Conservation (phyloP, 1,140 invertebrate species). For the Magallana angulata region DNA sequence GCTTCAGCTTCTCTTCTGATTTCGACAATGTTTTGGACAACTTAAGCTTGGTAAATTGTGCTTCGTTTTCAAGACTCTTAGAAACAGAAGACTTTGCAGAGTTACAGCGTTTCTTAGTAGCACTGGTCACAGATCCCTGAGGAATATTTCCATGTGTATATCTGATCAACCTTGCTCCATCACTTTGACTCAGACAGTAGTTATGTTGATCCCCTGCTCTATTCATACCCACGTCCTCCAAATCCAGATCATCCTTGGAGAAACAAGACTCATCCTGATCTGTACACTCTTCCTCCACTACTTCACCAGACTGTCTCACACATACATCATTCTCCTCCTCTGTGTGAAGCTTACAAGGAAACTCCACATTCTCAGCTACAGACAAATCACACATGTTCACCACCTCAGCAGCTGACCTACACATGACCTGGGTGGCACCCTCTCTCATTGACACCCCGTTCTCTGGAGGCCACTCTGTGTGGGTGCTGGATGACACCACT, state of each 20-base stretch:
- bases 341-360: too few species aligned
- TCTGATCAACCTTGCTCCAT: neutral
- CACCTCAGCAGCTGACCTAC: neutral
- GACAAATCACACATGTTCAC: too few species aligned
- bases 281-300: too few species aligned
- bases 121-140: neutral
- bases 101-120: neutral
- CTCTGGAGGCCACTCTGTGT: neutral
- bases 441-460: neutral
- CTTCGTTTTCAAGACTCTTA: neutral
- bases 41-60: neutral
- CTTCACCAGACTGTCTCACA: too few species aligned
- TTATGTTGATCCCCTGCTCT: neutral
- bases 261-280: neutral
- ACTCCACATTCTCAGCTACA: too few species aligned
- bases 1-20: neutral
- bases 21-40: neutral
- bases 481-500: too few species aligned
- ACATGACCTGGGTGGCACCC: neutral
- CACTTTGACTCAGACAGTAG: neutral
- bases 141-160: neutral
- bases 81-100: neutral
- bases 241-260: conserved; percentile 3
- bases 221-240: neutral
- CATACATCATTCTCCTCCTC: too few species aligned